A percentile compares a stretch with the other conserved stretches of the same genome.
These are phyloP conservation scores for Patella vulgata DNA, from an alignment of 1,140 invertebrate genomes.

Conservation along the genomic window DNA sequence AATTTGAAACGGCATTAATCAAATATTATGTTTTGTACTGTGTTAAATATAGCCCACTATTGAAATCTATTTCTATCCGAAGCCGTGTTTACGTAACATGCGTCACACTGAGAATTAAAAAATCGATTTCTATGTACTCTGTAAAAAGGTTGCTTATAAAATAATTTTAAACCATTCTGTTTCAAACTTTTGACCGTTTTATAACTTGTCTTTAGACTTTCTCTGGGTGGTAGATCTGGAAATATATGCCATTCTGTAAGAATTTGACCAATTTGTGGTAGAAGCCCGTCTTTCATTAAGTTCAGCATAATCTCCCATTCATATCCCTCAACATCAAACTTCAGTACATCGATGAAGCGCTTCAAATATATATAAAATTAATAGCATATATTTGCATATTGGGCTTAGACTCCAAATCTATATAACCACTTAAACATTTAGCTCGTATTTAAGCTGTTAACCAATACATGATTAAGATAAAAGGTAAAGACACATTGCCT, in stretches of 20 bases:
- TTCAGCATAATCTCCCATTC: constrained; percentile 22
- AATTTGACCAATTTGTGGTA: constrained; percentile 14
- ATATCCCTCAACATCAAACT: constrained; percentile 29
- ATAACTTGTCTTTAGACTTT: constrained; percentile 11
- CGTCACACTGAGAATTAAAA: constrained; percentile 23
- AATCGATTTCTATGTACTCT: constrained; percentile 6
- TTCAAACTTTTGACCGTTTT: constrained; percentile 9
- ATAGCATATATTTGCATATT: too few relatives aligned
- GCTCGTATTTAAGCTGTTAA: too few relatives aligned
- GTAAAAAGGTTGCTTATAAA: neutral
- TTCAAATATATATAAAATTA: too few relatives aligned
- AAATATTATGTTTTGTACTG: too few relatives aligned
- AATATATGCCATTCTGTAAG: constrained; percentile 29
- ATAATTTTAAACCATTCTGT: constrained; percentile 9
- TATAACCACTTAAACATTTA: too few relatives aligned
- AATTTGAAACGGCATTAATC: too few relatives aligned
- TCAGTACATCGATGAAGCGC: constrained; percentile 25
- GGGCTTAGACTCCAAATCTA: too few relatives aligned
- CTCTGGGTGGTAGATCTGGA: constrained; percentile 19
- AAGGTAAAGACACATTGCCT: too few relatives aligned
- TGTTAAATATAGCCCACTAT: too few relatives aligned
- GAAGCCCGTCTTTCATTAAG: constrained; percentile 7
- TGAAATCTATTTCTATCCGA: too few relatives aligned
- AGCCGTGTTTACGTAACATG: constrained; percentile 19
- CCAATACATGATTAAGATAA: too few relatives aligned